Conservation (phyloP, 2,888 invertebrate species). For the Cataglyphis rosenhaueri region DNA sequence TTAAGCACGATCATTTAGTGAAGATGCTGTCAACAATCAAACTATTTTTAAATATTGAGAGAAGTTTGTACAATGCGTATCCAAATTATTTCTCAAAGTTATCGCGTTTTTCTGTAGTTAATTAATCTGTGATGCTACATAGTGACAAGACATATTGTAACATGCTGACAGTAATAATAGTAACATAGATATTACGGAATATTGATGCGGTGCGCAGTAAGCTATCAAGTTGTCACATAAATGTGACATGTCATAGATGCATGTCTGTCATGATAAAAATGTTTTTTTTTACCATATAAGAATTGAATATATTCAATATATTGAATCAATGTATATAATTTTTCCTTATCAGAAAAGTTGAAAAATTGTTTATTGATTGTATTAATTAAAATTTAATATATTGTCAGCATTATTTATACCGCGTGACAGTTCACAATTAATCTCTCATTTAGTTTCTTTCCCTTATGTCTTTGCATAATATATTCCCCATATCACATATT, state of each 20-base stretch:
- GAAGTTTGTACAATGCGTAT: not conserved
- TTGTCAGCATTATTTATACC: no score
- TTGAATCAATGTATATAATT: not conserved
- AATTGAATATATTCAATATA: not conserved
- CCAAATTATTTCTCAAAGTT: not conserved
- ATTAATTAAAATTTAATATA: not conserved
- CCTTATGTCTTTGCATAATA: not conserved
- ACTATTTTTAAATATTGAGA: no score
- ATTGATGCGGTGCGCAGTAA: not conserved
- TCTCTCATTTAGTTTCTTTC: not conserved
- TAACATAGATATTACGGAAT: not conserved
- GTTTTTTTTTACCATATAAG: not conserved
- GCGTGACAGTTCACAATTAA: not conserved
- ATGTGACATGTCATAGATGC: not conserved
- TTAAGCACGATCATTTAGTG: no score
- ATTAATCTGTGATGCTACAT: not conserved
- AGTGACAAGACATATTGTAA: not conserved
- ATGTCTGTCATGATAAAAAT: constrained; percentile 2
- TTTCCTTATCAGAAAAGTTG: not conserved
- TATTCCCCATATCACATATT: not conserved
- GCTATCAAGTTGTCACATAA: not conserved
- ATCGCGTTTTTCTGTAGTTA: not conserved
- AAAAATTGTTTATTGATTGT: not conserved
- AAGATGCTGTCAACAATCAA: no score
- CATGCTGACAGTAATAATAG: not conserved